Evolutionary conservation across 2,113 vertebrate genomes (phyloP).

Genomic region (Rostratula benghalensis): DNA sequence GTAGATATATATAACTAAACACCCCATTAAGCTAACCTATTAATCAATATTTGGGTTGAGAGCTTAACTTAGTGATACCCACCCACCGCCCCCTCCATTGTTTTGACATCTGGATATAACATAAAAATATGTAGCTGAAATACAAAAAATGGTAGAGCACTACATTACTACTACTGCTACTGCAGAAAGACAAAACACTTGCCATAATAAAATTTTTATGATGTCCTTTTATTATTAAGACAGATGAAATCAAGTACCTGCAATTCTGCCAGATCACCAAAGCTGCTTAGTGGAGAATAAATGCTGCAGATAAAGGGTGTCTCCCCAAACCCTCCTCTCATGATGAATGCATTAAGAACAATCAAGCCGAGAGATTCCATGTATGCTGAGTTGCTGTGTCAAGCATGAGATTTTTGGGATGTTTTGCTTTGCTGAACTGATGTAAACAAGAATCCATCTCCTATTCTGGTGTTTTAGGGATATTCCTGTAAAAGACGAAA

Average conservation of each 20-base stretch:
- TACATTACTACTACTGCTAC: not conserved
- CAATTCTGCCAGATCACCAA: not conserved
- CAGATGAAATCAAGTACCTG: not conserved
- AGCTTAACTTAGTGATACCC: not conserved
- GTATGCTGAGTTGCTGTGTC: not conserved
- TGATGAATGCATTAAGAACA: not conserved
- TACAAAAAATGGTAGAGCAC: not conserved
- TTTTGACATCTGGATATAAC: not conserved
- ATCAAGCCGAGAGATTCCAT: not conserved
- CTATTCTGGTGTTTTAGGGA: not conserved
- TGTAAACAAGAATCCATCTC: not conserved
- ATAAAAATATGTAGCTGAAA: not conserved
- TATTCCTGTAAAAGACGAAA: not conserved
- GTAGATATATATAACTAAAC: not conserved
- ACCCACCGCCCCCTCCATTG: too few relatives aligned
- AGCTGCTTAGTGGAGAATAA: fast-evolving
- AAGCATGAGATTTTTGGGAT: not conserved
- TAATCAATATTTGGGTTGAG: not conserved
- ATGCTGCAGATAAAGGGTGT: not conserved
- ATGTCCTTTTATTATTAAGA: not conserved
- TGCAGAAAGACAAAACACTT: not conserved
- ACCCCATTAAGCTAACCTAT: not conserved
- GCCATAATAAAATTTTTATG: not conserved
- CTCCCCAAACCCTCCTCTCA: not conserved
- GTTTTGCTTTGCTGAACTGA: not conserved